These are phyloP conservation scores for Podotricha telesiphe DNA, from an alignment of 2,888 invertebrate species.

Conservation along the genomic window DNA sequence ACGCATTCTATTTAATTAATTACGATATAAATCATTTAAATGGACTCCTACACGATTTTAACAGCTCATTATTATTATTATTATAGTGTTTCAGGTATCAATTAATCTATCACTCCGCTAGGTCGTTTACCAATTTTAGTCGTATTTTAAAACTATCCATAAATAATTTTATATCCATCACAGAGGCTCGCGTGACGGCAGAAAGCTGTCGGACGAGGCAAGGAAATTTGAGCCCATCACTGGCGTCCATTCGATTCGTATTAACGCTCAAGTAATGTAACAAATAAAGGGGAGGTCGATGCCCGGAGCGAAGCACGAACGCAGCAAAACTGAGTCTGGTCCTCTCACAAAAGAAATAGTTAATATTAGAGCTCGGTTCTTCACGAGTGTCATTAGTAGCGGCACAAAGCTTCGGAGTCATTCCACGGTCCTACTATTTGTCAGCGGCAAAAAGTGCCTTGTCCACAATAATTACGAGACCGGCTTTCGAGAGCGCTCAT, in stretches of 20 bases:
- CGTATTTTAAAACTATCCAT: constrained; percentile 52
- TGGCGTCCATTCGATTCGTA: constrained; percentile 77
- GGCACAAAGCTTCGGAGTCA: constrained; percentile 78
- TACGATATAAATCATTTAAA: constrained; percentile 23
- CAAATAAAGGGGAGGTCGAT: constrained; percentile 78
- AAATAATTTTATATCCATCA: constrained; percentile 70
- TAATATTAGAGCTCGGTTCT: constrained; percentile 77
- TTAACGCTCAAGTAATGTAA: constrained; percentile 74
- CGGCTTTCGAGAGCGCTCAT: constrained; percentile 77
- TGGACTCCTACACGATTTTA: constrained; percentile 26
- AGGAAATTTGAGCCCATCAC: constrained; percentile 77
- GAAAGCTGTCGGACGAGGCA: constrained; percentile 62
- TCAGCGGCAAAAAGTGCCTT: constrained; percentile 82
- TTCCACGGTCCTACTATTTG: constrained; percentile 81
- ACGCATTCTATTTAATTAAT: constrained; percentile 23
- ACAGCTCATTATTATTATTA: constrained; percentile 33
- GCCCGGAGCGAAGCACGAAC: constrained; percentile 65
- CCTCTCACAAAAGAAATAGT: constrained; percentile 81
- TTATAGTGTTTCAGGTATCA: constrained; percentile 32
- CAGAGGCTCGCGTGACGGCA: constrained; percentile 72
- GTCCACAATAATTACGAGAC: constrained; percentile 83
- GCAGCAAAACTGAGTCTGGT: constrained; percentile 67
- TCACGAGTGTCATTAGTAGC: constrained; percentile 79
- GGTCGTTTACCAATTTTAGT: constrained; percentile 43
- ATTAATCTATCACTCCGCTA: constrained; percentile 49